Conservation (phyloP, 2,888 invertebrate genomes). For the Athripsodes cinereus region DNA sequence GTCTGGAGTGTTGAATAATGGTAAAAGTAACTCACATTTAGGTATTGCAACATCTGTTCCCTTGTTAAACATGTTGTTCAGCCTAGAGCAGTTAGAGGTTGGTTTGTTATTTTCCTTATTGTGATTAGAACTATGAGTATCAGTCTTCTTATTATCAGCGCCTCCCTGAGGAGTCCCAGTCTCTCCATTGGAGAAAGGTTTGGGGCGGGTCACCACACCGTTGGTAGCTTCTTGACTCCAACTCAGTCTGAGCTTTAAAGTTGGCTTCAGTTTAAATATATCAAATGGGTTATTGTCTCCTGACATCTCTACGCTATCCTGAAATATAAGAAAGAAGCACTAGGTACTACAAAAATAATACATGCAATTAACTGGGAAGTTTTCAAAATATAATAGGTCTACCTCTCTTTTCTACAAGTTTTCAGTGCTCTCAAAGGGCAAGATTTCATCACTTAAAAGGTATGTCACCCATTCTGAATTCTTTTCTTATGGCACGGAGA, state of each 20-base stretch:
- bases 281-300: conserved; percentile 60
- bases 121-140: conserved; percentile 29
- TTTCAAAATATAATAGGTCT: too few relatives aligned
- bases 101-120: conserved; percentile 39
- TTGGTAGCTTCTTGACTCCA: conserved; percentile 74
- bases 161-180: conserved; percentile 29
- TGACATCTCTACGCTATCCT: conserved; percentile 41
- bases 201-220: conserved; percentile 60
- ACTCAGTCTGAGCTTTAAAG: conserved; percentile 75
- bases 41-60: conserved; percentile 32
- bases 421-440: too few relatives aligned
- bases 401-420: too few relatives aligned
- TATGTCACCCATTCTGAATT: too few relatives aligned
- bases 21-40: conserved; percentile 30
- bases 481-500: too few relatives aligned
- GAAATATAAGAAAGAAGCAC: conserved; percentile 2
- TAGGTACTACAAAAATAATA: too few relatives aligned
- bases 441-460: too few relatives aligned
- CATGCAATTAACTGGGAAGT: too few relatives aligned
- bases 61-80: conserved; percentile 35
- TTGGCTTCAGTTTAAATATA: conserved; percentile 71
- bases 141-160: conserved; percentile 33
- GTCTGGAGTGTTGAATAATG: not conserved
- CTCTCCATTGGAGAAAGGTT: conserved; percentile 34
- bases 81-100: conserved; percentile 27